These are phyloP conservation scores for Fragum fragum DNA, from an alignment of 2,888 invertebrate genomes.

Conservation along the genomic window DNA sequence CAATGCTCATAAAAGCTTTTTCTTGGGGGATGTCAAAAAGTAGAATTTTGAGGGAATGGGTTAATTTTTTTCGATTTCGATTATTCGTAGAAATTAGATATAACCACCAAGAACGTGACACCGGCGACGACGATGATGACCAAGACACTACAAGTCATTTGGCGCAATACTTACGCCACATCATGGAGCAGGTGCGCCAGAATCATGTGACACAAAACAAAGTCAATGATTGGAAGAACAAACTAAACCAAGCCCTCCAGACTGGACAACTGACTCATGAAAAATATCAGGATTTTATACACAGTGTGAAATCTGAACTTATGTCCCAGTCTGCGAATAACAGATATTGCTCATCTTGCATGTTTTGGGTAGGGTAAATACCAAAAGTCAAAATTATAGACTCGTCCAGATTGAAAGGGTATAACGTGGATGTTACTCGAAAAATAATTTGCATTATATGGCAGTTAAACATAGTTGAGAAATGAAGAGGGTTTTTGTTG, in stretches of 20 bases:
- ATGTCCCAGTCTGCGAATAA: not conserved
- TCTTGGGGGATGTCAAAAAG: too few species aligned
- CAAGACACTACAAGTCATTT: not conserved
- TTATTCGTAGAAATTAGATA: too few species aligned
- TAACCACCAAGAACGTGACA: too few species aligned
- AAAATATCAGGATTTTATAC: not conserved
- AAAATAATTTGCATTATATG: too few species aligned
- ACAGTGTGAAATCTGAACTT: slow-evolving; percentile 3
- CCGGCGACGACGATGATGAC: not conserved
- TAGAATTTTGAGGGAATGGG: too few species aligned
- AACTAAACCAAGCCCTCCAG: slow-evolving; percentile 12
- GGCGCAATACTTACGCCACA: slow-evolving; percentile 9
- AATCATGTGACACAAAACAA: slow-evolving; percentile 14
- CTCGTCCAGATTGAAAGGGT: too few species aligned
- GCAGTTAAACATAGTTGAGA: too few species aligned
- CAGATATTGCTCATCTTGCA: not conserved
- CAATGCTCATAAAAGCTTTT: too few species aligned
- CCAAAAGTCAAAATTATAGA: too few species aligned
- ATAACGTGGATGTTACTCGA: too few species aligned
- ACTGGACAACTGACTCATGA: slow-evolving; percentile 2
- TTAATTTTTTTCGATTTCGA: too few species aligned
- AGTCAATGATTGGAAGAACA: slow-evolving; percentile 9
- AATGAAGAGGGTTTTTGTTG: too few species aligned
- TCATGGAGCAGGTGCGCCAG: slow-evolving; percentile 21
- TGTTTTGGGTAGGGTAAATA: slow-evolving; percentile 13